Evolutionary conservation across 2,888 invertebrate species (phyloP).

Genomic region (Frankliniella fusca): DNA sequence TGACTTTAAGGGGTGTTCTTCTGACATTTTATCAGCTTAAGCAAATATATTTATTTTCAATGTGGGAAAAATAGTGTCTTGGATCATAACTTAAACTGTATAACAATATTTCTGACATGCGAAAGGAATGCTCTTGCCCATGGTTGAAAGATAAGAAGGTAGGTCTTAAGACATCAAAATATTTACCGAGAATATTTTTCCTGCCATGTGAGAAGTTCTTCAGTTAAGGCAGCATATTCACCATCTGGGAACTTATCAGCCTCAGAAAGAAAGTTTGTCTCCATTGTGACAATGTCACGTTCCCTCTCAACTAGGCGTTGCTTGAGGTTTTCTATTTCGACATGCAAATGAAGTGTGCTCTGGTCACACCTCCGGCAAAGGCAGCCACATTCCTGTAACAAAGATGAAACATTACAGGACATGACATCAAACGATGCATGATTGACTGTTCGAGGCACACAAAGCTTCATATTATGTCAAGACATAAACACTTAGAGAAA

Average conservation of each 20-base stretch:
- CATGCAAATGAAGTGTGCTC: constrained; percentile 63
- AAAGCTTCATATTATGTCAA: neutral
- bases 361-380: constrained; percentile 47
- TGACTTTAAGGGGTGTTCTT: too few relatives aligned
- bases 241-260: constrained; percentile 60
- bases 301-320: constrained; percentile 77
- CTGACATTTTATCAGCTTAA: neutral
- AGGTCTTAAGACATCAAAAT: neutral
- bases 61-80: neutral
- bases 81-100: constrained; percentile 3
- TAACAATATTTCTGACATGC: neutral
- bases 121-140: constrained; percentile 13
- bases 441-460: neutral
- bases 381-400: constrained; percentile 20
- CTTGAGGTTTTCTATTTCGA: constrained; percentile 81
- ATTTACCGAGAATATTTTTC: constrained; percentile 85
- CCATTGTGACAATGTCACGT: constrained; percentile 77
- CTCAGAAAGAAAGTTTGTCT: constrained; percentile 78
- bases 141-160: too few relatives aligned
- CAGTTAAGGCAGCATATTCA: constrained; percentile 71
- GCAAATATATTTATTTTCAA: neutral
- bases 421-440: neutral
- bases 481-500: neutral
- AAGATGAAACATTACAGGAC: neutral
- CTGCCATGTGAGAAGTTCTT: constrained; percentile 80